Percentiles rank a stretch among this genome's conserved stretches.
Conservation (phyloP, 1,140 invertebrate genomes). For the Stegodyphus dumicola region DNA sequence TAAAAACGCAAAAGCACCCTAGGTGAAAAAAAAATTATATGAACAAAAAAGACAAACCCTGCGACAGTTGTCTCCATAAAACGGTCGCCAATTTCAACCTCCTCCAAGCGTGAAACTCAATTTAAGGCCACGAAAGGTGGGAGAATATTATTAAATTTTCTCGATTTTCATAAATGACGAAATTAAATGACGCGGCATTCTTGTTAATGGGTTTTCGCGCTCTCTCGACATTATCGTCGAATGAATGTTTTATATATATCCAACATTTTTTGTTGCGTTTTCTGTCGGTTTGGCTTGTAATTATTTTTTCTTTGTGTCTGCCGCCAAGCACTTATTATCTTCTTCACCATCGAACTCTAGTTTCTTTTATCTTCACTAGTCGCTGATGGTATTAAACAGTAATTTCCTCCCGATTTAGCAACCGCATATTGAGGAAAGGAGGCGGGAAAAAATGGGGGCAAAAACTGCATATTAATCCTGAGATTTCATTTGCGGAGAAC, state of each 20-base stretch:
- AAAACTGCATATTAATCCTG: constrained; percentile 2
- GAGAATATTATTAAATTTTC: constrained; percentile 58
- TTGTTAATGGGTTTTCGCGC: constrained; percentile 52
- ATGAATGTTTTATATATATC: constrained; percentile 49
- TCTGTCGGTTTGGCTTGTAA: neutral
- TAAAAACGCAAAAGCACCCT: constrained; percentile 22
- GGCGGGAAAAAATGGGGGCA: neutral
- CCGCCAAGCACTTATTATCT: constrained; percentile 11
- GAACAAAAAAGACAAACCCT: constrained; percentile 4
- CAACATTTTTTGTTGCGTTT: constrained; percentile 14
- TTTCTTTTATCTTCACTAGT: constrained; percentile 21
- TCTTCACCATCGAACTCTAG: constrained; percentile 5
- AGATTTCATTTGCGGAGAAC: too few species aligned
- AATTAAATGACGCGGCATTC: constrained; percentile 53
- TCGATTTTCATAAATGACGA: constrained; percentile 57
- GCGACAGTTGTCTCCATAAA: constrained; percentile 46
- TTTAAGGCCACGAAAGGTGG: constrained; percentile 37
- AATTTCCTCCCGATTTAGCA: constrained; percentile 47
- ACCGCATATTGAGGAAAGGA: constrained; percentile 9
- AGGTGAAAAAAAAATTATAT: neutral
- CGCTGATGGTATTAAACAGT: constrained; percentile 34
- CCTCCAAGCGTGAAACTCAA: constrained; percentile 33
- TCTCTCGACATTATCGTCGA: constrained; percentile 26
- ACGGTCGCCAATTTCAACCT: constrained; percentile 38
- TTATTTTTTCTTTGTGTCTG: constrained; percentile 26